Percentiles rank a stretch among this genome's conserved stretches.
Evolutionary conservation across 1,140 invertebrate species (phyloP).

Genomic region (Antheraea pernyi): DNA sequence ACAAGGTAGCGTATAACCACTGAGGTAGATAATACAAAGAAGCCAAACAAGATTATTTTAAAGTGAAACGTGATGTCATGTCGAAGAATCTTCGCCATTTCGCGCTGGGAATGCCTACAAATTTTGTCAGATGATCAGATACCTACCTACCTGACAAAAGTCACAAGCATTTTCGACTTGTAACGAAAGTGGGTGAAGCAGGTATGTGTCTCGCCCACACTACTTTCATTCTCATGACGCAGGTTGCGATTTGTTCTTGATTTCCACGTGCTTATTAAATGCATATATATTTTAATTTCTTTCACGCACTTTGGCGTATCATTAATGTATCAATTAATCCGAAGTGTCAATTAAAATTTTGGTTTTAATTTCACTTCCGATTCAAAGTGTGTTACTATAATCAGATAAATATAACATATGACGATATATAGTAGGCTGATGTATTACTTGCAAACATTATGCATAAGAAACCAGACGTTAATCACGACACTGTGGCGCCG

Average conservation of each 20-base stretch:
- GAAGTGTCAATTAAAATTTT: background rate
- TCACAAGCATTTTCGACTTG: background rate
- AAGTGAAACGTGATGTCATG: background rate
- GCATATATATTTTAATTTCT: background rate
- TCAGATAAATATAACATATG: no score
- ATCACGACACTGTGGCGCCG: background rate
- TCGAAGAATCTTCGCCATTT: background rate
- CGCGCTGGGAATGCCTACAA: background rate
- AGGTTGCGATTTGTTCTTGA: slow-evolving; percentile 2
- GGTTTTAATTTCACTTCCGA: background rate
- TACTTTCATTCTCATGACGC: slow-evolving; percentile 4
- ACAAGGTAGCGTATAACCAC: background rate
- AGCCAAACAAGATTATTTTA: background rate
- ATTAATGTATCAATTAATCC: background rate
- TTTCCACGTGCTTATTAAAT: background rate
- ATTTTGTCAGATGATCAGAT: background rate
- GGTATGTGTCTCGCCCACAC: slow-evolving; percentile 2
- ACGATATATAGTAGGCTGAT: no score
- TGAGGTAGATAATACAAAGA: background rate
- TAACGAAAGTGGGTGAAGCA: slow-evolving; percentile 2
- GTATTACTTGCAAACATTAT: background rate
- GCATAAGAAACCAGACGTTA: background rate
- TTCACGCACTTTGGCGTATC: background rate
- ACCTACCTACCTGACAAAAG: slow-evolving; percentile 1
- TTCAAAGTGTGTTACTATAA: background rate